phyloP scores from a whole-genome alignment of 2,888 invertebrate genomes.

The Dicycla oo region DNA sequence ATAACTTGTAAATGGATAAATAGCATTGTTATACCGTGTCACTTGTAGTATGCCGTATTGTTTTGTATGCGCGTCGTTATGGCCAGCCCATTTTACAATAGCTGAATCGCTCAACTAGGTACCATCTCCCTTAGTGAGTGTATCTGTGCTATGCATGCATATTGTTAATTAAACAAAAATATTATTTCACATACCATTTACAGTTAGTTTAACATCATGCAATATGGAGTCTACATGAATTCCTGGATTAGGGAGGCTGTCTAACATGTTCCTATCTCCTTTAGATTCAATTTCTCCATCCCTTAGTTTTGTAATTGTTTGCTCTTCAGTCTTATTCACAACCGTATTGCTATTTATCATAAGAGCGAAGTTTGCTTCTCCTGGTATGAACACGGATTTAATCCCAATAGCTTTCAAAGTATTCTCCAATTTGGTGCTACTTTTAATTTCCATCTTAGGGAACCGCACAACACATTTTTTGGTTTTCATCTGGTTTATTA shows the following conservation, averaged over 20 bases:
- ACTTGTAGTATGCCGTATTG: background rate
- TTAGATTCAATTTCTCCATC: slow-evolving; percentile 62
- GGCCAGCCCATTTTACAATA: background rate
- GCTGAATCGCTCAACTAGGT: background rate
- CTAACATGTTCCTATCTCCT: slow-evolving; percentile 71
- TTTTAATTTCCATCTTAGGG: slow-evolving; percentile 94
- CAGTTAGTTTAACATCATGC: slow-evolving; percentile 92
- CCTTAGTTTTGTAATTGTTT: slow-evolving; percentile 72
- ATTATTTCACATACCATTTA: slow-evolving; percentile 83
- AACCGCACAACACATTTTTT: slow-evolving; percentile 90
- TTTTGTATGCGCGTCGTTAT: background rate
- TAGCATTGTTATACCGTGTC: background rate
- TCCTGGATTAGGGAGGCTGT: slow-evolving; percentile 89
- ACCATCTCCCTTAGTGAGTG: background rate
- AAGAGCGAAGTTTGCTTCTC: slow-evolving; percentile 92
- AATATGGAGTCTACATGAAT: slow-evolving; percentile 91
- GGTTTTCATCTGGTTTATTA: slow-evolving; percentile 85
- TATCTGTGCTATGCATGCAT: background rate
- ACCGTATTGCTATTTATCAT: slow-evolving; percentile 82
- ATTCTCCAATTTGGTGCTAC: slow-evolving; percentile 88
- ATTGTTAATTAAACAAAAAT: background rate
- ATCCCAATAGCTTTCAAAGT: slow-evolving; percentile 91
- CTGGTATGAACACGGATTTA: slow-evolving; percentile 91
- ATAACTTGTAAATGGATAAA: slow-evolving; percentile 6
- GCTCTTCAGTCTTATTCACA: slow-evolving; percentile 72